Evolutionary conservation across 2,888 invertebrate species (phyloP), one percentile per base, ranked within the genome.

Genomic region (Eupeodes latifasciatus): DNA sequence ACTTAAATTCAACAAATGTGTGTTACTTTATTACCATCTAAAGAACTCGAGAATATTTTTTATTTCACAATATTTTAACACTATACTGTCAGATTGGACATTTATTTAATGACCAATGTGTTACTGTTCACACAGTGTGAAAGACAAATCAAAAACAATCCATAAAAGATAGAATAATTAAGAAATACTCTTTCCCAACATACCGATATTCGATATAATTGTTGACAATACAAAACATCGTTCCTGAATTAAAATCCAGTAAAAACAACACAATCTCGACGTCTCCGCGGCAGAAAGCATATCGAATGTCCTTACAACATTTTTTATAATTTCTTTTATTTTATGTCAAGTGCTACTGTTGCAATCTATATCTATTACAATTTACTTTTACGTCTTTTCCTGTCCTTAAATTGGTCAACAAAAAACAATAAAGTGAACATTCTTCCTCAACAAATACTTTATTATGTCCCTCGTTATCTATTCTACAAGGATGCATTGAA

Each of bases 161-260:
- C 34, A 69, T 61, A 11, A 75, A 62, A 69, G 66, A 55, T 64
- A 47, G 5, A 49, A 67, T 4, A 66, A 49, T 49, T 27, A 16
- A 0, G 14, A 57, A 16, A 66, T 36, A 27, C 27, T 27, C 27
- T 27, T 27, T 27, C 27, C 27, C 11, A 49, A 61, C 27, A 27
- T 19, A 61, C 19, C 27, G 34, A 59, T 40, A 34, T 40, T 59
- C 76, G 49, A 78, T 76, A 80, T 87, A 66, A 80, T 78, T 69
- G 78, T 7, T 69, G 78, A 67, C 55, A 71, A 82, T 80, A 79
- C 62, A 64, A 67, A 77, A 57, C 72, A 40, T 72, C 16, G 49
- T 61, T 62, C 67, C 78, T 69, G 71, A 88, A 85, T 88, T 88
- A 88, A 78, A 88, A 78, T 84, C 61, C 84, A 85, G 75, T 88